Conservation (phyloP, 2,113 vertebrate genomes). For the Cinclus cinclus region DNA sequence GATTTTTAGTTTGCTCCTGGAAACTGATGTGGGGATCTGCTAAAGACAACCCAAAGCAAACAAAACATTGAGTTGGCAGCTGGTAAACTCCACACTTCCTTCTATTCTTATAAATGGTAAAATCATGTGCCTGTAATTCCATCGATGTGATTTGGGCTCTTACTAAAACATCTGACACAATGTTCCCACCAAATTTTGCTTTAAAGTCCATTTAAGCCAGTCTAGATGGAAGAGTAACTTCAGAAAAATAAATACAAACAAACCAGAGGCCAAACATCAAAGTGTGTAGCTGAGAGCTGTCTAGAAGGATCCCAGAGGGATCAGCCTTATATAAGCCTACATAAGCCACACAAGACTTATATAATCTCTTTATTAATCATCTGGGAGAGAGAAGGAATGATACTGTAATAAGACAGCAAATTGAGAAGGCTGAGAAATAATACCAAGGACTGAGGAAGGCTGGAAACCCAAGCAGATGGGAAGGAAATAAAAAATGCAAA, state of each 20-base stretch:
- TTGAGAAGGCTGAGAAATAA: background rate
- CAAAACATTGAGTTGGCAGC: background rate
- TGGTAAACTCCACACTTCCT: background rate
- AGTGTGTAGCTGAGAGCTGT: background rate
- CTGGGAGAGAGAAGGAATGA: background rate
- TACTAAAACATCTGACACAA: background rate
- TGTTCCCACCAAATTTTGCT: background rate
- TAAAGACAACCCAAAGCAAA: background rate
- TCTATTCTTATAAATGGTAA: background rate
- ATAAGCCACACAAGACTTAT: slow-evolving; percentile 14
- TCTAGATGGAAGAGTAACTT: background rate
- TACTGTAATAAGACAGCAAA: background rate
- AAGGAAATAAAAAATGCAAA: background rate
- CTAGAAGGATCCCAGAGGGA: slow-evolving; percentile 1
- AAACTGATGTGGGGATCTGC: background rate
- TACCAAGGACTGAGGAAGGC: background rate
- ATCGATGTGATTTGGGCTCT: background rate
- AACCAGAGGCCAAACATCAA: slow-evolving; percentile 24
- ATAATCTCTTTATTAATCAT: slow-evolving; percentile 40
- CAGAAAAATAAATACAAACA: background rate
- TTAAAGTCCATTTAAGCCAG: background rate
- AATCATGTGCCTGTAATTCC: background rate
- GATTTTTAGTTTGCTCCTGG: background rate
- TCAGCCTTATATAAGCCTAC: background rate
- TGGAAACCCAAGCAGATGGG: background rate